phyloP scores from a whole-genome alignment of 2,888 invertebrate genomes.

The Eulithis testata region DNA sequence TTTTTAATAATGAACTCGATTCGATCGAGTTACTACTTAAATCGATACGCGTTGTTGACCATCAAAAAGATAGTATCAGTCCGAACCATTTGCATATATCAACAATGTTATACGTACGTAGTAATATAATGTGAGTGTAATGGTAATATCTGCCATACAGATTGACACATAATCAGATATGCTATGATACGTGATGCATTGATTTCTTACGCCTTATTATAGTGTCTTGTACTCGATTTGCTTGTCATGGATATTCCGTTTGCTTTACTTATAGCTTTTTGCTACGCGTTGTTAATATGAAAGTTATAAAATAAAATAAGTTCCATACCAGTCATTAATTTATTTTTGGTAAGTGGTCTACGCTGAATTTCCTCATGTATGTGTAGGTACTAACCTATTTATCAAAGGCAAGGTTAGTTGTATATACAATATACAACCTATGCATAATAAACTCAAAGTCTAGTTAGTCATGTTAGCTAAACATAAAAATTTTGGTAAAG shows the following conservation, averaged over 20 bases:
- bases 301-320: conserved; percentile 13
- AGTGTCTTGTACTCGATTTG: conserved; percentile 43
- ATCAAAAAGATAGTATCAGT: conserved; percentile 36
- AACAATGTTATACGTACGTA: conserved; percentile 49
- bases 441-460: no score
- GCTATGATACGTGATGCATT: conserved; percentile 51
- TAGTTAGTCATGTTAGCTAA: no score
- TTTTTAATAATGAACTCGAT: no score
- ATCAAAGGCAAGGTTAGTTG: no score
- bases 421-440: no score
- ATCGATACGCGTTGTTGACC: conserved; percentile 4
- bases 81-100: conserved; percentile 43
- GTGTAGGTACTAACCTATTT: no score
- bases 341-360: no score
- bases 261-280: conserved; percentile 29
- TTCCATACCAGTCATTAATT: no score
- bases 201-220: conserved; percentile 52
- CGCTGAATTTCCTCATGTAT: no score
- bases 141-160: conserved; percentile 43
- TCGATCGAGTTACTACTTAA: no score
- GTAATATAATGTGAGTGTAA: conserved; percentile 47
- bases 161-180: conserved; percentile 57
- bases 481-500: no score
- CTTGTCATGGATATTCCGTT: conserved; percentile 41
- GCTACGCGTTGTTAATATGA: conserved; percentile 36